phyloP scores from a whole-genome alignment of 2,888 invertebrate species.

The Nebria salina region DNA sequence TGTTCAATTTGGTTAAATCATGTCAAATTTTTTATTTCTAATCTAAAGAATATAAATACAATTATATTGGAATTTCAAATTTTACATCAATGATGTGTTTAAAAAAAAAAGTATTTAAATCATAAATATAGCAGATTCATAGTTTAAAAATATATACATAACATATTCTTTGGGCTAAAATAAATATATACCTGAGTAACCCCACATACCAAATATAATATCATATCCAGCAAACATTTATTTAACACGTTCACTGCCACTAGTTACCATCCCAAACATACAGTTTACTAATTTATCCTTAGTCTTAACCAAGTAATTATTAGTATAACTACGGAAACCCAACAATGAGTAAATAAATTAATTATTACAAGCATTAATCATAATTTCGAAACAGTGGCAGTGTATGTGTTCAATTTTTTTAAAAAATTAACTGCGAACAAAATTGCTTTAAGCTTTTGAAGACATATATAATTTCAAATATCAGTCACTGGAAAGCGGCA shows the following conservation, averaged over 20 bases:
- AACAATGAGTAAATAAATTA: no score
- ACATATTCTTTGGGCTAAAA: conserved; percentile 4
- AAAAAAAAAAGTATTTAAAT: not conserved
- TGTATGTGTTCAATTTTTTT: not conserved
- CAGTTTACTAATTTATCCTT: no score
- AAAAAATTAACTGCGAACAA: not conserved
- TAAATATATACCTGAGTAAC: conserved; percentile 16
- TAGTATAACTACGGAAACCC: no score
- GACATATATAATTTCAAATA: not conserved
- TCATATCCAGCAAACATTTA: not conserved
- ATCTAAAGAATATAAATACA: conserved; percentile 7
- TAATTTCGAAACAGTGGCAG: no score
- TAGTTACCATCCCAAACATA: no score
- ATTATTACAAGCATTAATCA: no score
- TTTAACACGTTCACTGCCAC: not conserved
- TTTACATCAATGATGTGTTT: not conserved
- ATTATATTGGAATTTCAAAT: conserved; percentile 7
- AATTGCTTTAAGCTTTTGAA: not conserved
- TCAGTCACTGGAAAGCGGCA: not conserved
- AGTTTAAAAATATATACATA: conserved; percentile 18
- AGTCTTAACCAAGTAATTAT: no score
- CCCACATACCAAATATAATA: conserved; percentile 5
- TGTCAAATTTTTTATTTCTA: not conserved
- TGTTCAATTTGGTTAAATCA: not conserved
- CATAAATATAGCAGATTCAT: conserved; percentile 6